phyloP scores from a whole-genome alignment of 2,888 invertebrate species.

The Muscina levida region DNA sequence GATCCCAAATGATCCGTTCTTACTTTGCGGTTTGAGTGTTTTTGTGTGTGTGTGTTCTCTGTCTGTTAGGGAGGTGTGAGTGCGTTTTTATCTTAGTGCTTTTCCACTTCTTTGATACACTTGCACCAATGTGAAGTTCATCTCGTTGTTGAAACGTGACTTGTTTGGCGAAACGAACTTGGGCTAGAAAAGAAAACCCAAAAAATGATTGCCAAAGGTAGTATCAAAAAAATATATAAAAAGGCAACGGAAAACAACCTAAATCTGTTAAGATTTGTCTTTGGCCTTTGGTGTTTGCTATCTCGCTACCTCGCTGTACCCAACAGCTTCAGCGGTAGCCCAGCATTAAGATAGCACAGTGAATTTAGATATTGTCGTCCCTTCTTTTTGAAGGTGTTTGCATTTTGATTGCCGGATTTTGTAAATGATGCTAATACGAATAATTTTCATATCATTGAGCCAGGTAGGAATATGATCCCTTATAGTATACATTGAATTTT shows the following conservation, averaged over 20 bases:
- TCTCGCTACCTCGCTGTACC: neutral
- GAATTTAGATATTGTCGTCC: neutral
- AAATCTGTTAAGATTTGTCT: conserved; percentile 21
- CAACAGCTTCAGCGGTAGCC: neutral
- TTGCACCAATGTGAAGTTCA: conserved; percentile 62
- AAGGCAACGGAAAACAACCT: neutral
- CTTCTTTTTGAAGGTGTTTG: neutral
- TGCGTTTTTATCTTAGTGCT: conserved; percentile 38
- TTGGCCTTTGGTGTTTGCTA: conserved; percentile 26
- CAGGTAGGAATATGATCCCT: neutral
- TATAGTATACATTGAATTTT: conserved; percentile 1
- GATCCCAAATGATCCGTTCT: conserved; percentile 19
- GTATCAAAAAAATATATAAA: conserved; percentile 1
- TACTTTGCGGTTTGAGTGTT: conserved; percentile 6
- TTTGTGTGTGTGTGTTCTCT: neutral
- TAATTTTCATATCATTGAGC: neutral
- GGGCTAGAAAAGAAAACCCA: neutral
- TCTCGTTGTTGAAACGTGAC: conserved; percentile 62
- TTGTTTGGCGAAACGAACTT: conserved; percentile 45
- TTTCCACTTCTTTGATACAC: conserved; percentile 57
- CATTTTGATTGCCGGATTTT: conserved; percentile 17
- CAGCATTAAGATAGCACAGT: neutral
- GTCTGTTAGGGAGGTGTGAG: neutral
- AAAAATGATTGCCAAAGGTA: neutral
- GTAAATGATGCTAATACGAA: conserved; percentile 9